Base-by-base conservation (phyloP, 2,888 invertebrate genomes). In the Nebria salina region DNA sequence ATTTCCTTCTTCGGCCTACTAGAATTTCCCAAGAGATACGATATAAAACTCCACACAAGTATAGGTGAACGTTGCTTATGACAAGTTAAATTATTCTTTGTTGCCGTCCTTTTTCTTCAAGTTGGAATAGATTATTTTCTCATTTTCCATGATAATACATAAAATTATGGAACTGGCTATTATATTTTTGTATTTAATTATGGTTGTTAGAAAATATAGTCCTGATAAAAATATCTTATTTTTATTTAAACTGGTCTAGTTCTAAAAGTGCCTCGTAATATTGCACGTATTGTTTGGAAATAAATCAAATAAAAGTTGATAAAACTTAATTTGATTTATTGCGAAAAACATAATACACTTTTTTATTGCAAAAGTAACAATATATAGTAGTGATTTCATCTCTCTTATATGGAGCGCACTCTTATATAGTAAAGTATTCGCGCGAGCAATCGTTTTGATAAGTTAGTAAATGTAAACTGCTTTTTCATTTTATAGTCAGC, bases 21-120 rank as follows among this genome's bases (percentile, higher is more conserved):
- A n/a, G 72, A 77, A 77, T 77, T 77, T 77, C 77, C 77, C 77
- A 4, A 6, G 77, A 64, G 77, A 43, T 15, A 4, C 15, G 64
- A 54, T 65, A 77, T 77, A 77, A 77, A 77, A 77, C 77, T 77
- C 77, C 65, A 64, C 8, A 54, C 4, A 2, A 8, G 8, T 54
- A 54, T 13, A 3, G 54, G 54, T 34, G 34, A 34, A 34, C 54
- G 54, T 54, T 54, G 13, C 13, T 54, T 8, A 54, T 54, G 54
- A 54, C 54, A 13, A 54, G 54, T 54, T 54, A 54, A 54, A 54
- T 54, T 54, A 54, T 54, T 54, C 54, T 13, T 54, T 54, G 54
- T 54, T 54, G 54, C 54, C 8, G 54, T 5, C 4, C 13, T 54
- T 9, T 43, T 54, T 54, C 54, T 54, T 13, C 54, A 54, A 7